A percentile compares a stretch with the other conserved stretches of the same genome.
These are phyloP conservation scores for Fratercula arctica DNA, from an alignment of 2,797 vertebrate genomes.

Conservation along the genomic window DNA sequence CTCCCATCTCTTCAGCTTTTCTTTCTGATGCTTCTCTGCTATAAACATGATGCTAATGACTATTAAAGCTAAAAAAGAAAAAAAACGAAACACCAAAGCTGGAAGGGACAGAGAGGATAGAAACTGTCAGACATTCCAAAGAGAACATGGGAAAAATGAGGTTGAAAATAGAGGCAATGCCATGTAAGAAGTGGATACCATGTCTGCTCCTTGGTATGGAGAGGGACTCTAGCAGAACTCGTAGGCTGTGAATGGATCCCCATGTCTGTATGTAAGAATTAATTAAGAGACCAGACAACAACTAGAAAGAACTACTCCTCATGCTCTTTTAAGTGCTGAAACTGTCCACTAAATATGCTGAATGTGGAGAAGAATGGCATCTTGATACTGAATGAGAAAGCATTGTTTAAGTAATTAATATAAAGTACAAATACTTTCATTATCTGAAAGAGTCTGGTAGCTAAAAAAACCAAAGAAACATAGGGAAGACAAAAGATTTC, in stretches of 20 bases:
- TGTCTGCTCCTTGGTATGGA: background rate
- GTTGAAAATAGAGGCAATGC: background rate
- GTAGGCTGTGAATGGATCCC: background rate
- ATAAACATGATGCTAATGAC: background rate
- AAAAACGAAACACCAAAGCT: background rate
- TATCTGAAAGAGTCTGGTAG: background rate
- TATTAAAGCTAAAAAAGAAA: background rate
- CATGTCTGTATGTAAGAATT: background rate
- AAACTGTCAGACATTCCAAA: background rate
- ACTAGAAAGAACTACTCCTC: background rate
- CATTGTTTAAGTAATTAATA: background rate
- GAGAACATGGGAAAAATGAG: background rate
- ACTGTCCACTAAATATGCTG: background rate
- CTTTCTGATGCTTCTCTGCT: background rate
- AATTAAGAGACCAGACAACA: background rate
- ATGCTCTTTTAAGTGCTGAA: background rate
- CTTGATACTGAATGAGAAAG: background rate
- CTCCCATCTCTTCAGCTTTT: background rate
- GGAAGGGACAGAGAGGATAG: background rate
- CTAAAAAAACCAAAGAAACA: background rate
- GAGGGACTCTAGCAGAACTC: background rate
- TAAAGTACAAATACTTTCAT: background rate
- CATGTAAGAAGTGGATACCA: background rate
- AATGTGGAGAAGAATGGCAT: background rate
- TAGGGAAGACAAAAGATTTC: background rate